Evolutionary conservation across 2,797 vertebrate genomes (phyloP), one percentile per base, ranked within the genome.

Genomic region (Xyrichtys novacula): DNA sequence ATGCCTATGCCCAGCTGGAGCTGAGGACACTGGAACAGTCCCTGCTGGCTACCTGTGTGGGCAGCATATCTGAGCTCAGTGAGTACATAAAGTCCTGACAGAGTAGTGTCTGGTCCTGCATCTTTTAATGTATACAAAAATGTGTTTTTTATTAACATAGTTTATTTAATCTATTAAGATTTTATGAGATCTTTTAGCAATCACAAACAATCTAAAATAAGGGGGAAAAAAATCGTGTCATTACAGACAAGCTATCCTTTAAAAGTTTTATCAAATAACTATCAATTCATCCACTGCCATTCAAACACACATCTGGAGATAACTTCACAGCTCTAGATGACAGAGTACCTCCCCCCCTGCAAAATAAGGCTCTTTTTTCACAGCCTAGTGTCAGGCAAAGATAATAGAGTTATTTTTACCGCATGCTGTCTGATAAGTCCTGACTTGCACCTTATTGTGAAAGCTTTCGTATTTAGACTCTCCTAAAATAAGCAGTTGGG

Each of bases 21-120:
- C 95, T 99, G 32, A 95, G 98, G 32, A 99, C 98, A 0, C 91
- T 99, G 89, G 98, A 99, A 81, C 98, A 99, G 88, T 96, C 98
- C 7, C 92, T 99, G 63, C 90, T 99, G 84, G 98, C 98, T 52
- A 99, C 98, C 0, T 99, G 98, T 0, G 98, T 99, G 55, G 98
- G 98, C 81, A 99, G 96, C 95, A 99, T 99, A 91, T 99, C 97
- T 0, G 98, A 99, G 55, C 95, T 99, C 76, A 99, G 98, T 99
- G 81, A 97, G 97, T 96, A 39, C 22, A 40, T 1, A 0, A 5
- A 44, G 15, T 11, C 5, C 40, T 52, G 23, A 28, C 40, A 55
- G 23, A 28, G 5, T 42, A 26, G 16, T 26, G 42, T 57, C 66
- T 47, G 22, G 38, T 54, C 28, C 14, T 19, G 19, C 23, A 56